Evolutionary conservation across 2,888 invertebrate genomes (phyloP).

Genomic region (Hydrotaea diabolus): DNA sequence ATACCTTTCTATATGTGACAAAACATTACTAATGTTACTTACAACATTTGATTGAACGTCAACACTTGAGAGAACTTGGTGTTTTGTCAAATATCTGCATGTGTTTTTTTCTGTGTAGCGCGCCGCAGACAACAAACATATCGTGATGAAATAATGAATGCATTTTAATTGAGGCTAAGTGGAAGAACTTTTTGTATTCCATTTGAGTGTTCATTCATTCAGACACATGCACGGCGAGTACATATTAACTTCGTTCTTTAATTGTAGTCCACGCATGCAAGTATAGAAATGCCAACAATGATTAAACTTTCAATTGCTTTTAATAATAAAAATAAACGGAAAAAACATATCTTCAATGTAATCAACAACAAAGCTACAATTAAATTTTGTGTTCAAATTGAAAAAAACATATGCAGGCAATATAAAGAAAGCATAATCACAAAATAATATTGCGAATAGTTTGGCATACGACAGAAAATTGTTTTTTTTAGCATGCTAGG

Average conservation of each 20-base stretch:
- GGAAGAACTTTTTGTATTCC: background rate
- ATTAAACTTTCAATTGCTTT: constrained; percentile 20
- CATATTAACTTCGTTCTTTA: background rate
- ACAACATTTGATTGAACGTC: too few relatives aligned
- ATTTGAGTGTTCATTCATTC: background rate
- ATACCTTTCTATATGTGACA: too few relatives aligned
- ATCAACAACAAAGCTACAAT: background rate
- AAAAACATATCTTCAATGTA: background rate
- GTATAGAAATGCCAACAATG: background rate
- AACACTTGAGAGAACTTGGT: too few relatives aligned
- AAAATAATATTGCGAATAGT: too few relatives aligned
- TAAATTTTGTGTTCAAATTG: background rate
- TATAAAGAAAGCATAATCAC: too few relatives aligned
- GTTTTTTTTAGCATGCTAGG: too few relatives aligned
- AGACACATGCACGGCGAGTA: background rate
- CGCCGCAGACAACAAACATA: constrained; percentile 1
- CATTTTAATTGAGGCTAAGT: constrained; percentile 61
- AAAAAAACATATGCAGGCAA: background rate
- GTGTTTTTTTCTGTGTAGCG: background rate
- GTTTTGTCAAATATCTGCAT: too few relatives aligned
- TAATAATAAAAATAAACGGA: background rate
- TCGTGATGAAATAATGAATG: constrained; percentile 50
- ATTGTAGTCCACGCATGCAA: background rate
- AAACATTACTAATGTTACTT: too few relatives aligned
- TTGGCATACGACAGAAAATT: too few relatives aligned